Conservation (phyloP, 92 coral and sea anemone genomes). For the Zoanthus gigantus region DNA sequence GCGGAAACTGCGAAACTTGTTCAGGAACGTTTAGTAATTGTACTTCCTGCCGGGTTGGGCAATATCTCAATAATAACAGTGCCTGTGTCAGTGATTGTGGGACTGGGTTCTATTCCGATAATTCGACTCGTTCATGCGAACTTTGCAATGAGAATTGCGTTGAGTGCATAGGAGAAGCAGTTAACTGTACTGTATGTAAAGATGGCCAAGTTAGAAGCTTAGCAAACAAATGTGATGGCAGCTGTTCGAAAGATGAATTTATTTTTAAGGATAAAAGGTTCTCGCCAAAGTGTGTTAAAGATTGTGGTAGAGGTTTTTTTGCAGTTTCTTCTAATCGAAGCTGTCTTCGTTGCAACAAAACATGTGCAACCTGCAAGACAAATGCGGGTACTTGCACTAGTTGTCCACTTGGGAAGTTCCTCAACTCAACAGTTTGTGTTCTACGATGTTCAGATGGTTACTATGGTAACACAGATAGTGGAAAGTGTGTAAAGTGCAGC, state of each 20-base stretch:
- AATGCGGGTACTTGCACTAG: constrained; percentile 54
- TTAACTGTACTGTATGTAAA: constrained; percentile 68
- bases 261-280: neutral
- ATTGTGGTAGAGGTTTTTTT: constrained; percentile 20
- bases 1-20: constrained; percentile 72
- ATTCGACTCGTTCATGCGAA: constrained; percentile 49
- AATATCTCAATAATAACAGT: constrained; percentile 38
- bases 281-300: constrained; percentile 20
- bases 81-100: constrained; percentile 74
- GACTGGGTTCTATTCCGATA: constrained; percentile 65
- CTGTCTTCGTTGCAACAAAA: constrained; percentile 23
- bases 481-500: constrained; percentile 62
- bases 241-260: constrained; percentile 33
- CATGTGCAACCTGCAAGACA: constrained; percentile 56
- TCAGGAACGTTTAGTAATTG: constrained; percentile 60
- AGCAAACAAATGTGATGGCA: constrained; percentile 38
- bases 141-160: constrained; percentile 55
- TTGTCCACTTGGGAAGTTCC: constrained; percentile 64
- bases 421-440: constrained; percentile 61
- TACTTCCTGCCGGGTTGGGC: constrained; percentile 53
- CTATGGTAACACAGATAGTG: constrained; percentile 70
- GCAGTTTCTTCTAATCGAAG: neutral
- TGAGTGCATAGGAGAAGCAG: constrained; percentile 55
- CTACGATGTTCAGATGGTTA: constrained; percentile 70
- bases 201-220: constrained; percentile 26